Conservation (phyloP, 2,888 invertebrate species). For the Pollenia angustigena region DNA sequence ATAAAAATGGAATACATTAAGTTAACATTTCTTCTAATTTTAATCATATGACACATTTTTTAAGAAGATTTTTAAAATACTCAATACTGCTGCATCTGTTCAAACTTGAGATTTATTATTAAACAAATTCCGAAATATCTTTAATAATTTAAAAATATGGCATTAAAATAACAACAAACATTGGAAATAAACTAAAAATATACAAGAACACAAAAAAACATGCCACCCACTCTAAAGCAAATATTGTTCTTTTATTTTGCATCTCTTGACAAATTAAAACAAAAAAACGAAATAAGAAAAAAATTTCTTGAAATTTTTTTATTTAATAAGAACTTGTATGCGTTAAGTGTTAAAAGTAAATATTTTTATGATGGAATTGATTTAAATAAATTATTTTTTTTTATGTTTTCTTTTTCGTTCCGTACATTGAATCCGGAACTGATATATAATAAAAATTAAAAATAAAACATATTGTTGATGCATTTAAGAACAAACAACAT, state of each 20-base stretch:
- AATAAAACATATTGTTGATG: constrained; percentile 8
- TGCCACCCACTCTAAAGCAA: constrained; percentile 30
- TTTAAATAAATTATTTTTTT: constrained; percentile 18
- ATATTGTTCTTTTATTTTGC: constrained; percentile 34
- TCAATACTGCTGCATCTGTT: constrained; percentile 37
- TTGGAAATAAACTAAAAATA: constrained; percentile 7
- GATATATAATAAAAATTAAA: constrained; percentile 33
- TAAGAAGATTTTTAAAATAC: not conserved
- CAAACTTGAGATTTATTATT: constrained; percentile 27
- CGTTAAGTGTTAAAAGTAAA: constrained; percentile 30
- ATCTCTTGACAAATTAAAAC: constrained; percentile 37
- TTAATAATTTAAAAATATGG: constrained; percentile 13
- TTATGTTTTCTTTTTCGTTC: not conserved
- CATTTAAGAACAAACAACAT: constrained; percentile 37
- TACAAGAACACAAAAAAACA: not conserved
- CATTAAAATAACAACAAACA: constrained; percentile 22
- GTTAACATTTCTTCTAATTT: too few relatives aligned
- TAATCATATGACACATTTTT: too few relatives aligned
- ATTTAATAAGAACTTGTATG: not conserved
- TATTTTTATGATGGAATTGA: constrained; percentile 45
- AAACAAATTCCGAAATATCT: not conserved
- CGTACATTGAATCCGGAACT: constrained; percentile 69
- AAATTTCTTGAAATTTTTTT: not conserved
- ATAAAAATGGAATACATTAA: too few relatives aligned
- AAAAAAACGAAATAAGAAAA: not conserved